Evolutionary conservation across 2,113 vertebrate species (phyloP).

Genomic region (Chamaea fasciata): DNA sequence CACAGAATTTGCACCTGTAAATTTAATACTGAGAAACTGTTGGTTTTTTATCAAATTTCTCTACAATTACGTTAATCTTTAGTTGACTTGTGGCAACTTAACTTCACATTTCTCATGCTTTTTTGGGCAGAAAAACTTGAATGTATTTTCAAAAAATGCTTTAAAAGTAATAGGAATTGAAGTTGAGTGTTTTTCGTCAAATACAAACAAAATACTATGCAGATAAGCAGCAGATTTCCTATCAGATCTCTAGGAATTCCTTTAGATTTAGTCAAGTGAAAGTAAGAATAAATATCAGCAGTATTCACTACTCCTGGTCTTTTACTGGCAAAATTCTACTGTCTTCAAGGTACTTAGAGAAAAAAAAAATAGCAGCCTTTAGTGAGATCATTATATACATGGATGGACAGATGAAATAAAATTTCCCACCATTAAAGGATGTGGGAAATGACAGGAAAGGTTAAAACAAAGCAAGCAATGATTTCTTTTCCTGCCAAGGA

Average conservation of each 20-base stretch:
- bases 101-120: background rate
- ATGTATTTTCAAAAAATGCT: background rate
- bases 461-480: background rate
- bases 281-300: background rate
- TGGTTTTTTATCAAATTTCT: background rate
- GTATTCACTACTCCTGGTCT: background rate
- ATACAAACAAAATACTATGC: background rate
- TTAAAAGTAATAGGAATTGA: background rate
- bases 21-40: slow-evolving; percentile 35
- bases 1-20: slow-evolving; percentile 42
- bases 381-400: background rate
- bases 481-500: background rate
- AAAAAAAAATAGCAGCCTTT: background rate
- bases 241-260: background rate
- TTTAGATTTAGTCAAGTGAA: background rate
- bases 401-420: background rate
- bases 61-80: slow-evolving; percentile 18
- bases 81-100: background rate
- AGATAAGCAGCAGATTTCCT: background rate
- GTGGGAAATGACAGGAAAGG: background rate
- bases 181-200: background rate
- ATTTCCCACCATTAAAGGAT: background rate
- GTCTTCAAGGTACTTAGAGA: background rate
- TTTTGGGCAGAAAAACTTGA: background rate
- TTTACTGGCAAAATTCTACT: background rate